Percentiles rank a stretch among this genome's conserved stretches.
These are phyloP conservation scores for Lycophotia porphyrea DNA, from an alignment of 2,888 invertebrate genomes.

Conservation along the genomic window DNA sequence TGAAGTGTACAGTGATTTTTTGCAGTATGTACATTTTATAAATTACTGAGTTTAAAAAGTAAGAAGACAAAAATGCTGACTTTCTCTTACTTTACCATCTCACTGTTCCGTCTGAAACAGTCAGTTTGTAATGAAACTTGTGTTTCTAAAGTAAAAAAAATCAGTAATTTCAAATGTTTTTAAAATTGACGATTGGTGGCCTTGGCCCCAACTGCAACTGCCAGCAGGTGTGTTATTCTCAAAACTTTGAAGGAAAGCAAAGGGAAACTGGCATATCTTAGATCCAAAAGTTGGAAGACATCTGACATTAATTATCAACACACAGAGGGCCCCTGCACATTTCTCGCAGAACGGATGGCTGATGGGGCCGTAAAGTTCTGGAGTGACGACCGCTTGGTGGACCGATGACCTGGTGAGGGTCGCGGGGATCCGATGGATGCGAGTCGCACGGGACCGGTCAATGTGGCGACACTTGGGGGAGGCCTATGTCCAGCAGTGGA, in stretches of 20 bases:
- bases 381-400: no score
- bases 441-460: no score
- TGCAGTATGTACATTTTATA: not conserved
- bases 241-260: not conserved
- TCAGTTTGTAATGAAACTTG: not conserved
- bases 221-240: not conserved
- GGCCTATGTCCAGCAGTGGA: no score
- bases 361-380: no score
- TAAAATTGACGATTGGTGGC: not conserved
- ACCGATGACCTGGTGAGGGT: no score
- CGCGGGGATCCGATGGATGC: no score
- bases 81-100: not conserved
- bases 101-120: not conserved
- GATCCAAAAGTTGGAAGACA: not conserved
- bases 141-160: not conserved
- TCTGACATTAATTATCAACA: not conserved
- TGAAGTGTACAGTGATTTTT: not conserved
- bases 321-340: not conserved
- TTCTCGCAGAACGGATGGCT: no score
- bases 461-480: no score
- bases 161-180: not conserved
- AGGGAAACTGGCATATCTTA: not conserved
- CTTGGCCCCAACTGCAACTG: no score
- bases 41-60: not conserved
- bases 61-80: not conserved